Conservation (phyloP, 2,797 vertebrate species). For the Brotula barbata region DNA sequence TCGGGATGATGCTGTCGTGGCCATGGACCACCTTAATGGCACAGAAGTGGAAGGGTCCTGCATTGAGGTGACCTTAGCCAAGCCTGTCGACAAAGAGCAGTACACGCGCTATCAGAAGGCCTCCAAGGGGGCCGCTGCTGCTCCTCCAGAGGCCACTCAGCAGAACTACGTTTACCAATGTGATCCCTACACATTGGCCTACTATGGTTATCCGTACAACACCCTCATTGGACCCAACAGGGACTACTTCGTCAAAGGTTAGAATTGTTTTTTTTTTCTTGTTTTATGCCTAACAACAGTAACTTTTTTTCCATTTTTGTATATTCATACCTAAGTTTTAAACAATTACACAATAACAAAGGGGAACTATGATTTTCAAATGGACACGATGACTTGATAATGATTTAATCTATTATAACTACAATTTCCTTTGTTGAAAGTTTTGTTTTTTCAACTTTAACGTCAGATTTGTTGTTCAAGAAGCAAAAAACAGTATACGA, state of each 20-base stretch:
- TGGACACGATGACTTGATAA: constrained; percentile 26
- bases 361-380: constrained; percentile 31
- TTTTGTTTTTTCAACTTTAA: constrained; percentile 39
- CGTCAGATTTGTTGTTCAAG: constrained; percentile 43
- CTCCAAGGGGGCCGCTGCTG: constrained; percentile 84
- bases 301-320: constrained; percentile 19
- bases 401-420: constrained; percentile 44
- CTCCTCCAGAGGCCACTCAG: constrained; percentile 77
- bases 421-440: constrained; percentile 15
- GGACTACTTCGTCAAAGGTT: constrained; percentile 99
- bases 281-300: neutral
- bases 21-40: constrained; percentile 95
- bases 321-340: no score
- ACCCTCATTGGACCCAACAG: constrained; percentile 98
- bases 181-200: constrained; percentile 94
- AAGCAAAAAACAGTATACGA: constrained; percentile 37
- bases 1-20: constrained; percentile 92
- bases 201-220: constrained; percentile 97
- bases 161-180: constrained; percentile 96
- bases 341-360: no score
- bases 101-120: constrained; percentile 98
- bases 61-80: constrained; percentile 97
- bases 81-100: constrained; percentile 98
- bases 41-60: constrained; percentile 95
- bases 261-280: constrained; percentile 57